Evolutionary conservation across 2,888 invertebrate species (phyloP), one percentile per base, ranked within the genome.

Genomic region (Deroplatys truncata): DNA sequence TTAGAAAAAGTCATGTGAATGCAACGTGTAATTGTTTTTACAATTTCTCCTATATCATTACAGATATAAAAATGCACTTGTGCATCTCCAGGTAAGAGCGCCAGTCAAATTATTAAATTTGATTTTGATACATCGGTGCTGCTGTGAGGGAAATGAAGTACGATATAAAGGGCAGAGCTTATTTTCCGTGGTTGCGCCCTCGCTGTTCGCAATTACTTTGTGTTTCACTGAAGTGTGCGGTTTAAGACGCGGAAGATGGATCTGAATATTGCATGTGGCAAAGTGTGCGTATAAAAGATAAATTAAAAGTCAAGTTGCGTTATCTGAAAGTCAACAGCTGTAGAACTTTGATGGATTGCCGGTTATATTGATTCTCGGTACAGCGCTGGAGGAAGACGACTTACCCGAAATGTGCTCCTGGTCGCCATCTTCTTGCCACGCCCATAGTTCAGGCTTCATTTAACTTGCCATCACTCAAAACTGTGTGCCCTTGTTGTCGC

Each of bases 231-330:
- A 25, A 72, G 56, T 72, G 56, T 72, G 56, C 25, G 56, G 56
- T 72, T 72, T 72, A 72, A 72, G 20, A 20, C 56, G 56, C 16
- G 56, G 56, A 72, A 72, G 56, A 72, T 72, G 56, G 56, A 72
- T 72, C 56, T 72, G 56, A 72, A 72, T 72, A 72, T 72, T 72
- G 56, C 56, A 72, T 72, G 56, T 72, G 56, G 20, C 13, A 56
- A 86, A 72, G 29, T 29, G 29, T 82, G 82, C 86, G 86, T 82
- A 82, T 31, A 86, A 82, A 72, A 82, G 82, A 86, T 86, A 86
- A 86, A 86, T 86, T 86, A 86, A 82, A 86, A 82, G 86, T 86
- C 86, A 82, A 16, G 86, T 86, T 82, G 28, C 86, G 72, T 86
- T 86, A 86, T 86, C 86, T 86, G 28, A 49, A 29, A 86, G 86